Base-by-base conservation (phyloP, 2,797 vertebrate species). In the Antennarius maculatus region DNA sequence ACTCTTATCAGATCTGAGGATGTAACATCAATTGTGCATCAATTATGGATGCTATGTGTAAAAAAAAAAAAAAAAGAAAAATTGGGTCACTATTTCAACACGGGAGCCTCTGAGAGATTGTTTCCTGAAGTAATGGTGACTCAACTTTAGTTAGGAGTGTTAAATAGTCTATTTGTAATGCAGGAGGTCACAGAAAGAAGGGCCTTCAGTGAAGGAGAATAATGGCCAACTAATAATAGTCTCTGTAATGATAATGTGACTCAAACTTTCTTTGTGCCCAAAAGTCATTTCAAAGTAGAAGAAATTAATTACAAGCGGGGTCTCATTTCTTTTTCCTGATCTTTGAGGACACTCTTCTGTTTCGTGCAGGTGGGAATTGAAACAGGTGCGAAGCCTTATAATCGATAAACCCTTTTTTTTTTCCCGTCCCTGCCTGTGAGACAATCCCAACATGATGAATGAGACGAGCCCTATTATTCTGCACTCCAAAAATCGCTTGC, bases 31-130 rank as follows among this genome's bases (percentile, higher is more conserved):
- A 84, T 81, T 65, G 73, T 66, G 28, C 90, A 87, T 91, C 88
- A 89, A 90, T 91, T 89, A 92, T 86, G 76, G 78, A 90, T 85
- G 86, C 65, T 61, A 58, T 64, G 80, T 80, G 75, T 77, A 65
- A 82, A 81, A 69, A 87, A 86, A 70, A 23, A 23, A 23, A 23
- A 23, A 23, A 23, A 23, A 23, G 2, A 23, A 23, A 34, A 39
- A 39, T 39, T 73, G 73, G 85, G 88, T 88, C 81, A 74, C 79
- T 84, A 66, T 69, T 85, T 84, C 83, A 84, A 84, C 79, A 73
- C 29, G 16, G 12, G 16, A 68, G 49, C 83, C 79, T 71, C 68
- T 7, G 82, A 81, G 87, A 89, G 78, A 69, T 69, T 80, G 83
- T 86, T 88, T 89, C 74, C 78, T 73, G 69, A 76, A 81, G 82